A percentile compares a stretch with the other conserved stretches of the same genome.
phyloP scores from a whole-genome alignment of 2,797 vertebrate genomes.

The Melanotaenia nigrans region DNA sequence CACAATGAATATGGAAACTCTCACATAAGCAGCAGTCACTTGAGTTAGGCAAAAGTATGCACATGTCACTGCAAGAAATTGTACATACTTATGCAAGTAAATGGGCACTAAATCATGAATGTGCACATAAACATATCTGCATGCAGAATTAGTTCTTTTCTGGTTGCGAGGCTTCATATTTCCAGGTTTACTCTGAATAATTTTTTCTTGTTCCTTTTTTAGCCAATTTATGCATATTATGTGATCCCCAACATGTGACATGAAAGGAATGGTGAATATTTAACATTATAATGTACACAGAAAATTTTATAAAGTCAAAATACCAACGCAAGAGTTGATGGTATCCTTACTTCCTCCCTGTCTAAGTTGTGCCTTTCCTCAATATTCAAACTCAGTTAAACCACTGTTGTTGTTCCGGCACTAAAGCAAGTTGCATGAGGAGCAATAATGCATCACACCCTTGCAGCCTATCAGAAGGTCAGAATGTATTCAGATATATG shows the following conservation, averaged over 20 bases:
- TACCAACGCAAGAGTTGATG: background rate
- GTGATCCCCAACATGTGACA: background rate
- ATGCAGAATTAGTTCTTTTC: slow-evolving; percentile 8
- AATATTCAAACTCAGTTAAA: slow-evolving; percentile 40
- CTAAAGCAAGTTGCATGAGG: slow-evolving; percentile 85
- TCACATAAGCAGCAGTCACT: slow-evolving; percentile 30
- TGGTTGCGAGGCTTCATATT: background rate
- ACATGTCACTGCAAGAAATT: slow-evolving; percentile 10
- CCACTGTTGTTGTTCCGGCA: slow-evolving; percentile 81
- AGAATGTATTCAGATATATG: slow-evolving; percentile 78
- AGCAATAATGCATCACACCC: slow-evolving; percentile 82
- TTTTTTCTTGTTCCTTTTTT: background rate
- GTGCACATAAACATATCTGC: slow-evolving; percentile 6
- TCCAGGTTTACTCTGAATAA: background rate
- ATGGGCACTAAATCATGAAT: slow-evolving; percentile 26
- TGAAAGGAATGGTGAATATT: background rate
- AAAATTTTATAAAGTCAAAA: slow-evolving; percentile 24
- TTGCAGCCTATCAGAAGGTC: slow-evolving; percentile 75
- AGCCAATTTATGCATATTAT: background rate
- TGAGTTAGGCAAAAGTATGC: slow-evolving; percentile 34
- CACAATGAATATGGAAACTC: slow-evolving; percentile 29
- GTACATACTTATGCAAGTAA: slow-evolving; percentile 20
- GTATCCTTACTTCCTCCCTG: slow-evolving; percentile 45
- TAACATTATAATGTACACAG: background rate
- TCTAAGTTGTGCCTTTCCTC: slow-evolving; percentile 18